A percentile compares a stretch with the other conserved stretches of the same genome.
Evolutionary conservation across 2,797 vertebrate species (phyloP).

Genomic region (Eptatretus atami): DNA sequence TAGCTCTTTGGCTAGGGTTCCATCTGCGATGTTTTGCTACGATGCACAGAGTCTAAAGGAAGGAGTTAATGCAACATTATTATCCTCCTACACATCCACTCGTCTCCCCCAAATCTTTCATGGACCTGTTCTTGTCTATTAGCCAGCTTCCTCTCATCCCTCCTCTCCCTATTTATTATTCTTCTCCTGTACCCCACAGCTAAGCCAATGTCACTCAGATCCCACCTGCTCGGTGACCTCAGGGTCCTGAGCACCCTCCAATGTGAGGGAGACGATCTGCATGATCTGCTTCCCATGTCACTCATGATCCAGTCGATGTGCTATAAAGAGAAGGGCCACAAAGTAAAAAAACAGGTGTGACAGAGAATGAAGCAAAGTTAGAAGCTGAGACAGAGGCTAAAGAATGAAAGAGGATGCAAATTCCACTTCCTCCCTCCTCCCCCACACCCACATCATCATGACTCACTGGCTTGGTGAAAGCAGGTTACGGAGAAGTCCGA

Average conservation of each 20-base stretch:
- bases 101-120: not conserved
- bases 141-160: not conserved
- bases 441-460: no score
- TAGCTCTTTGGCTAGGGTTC: slow-evolving; percentile 80
- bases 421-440: no score
- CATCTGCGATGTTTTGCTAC: slow-evolving; percentile 80
- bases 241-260: slow-evolving; percentile 73
- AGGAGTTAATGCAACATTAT: slow-evolving; percentile 11
- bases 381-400: no score
- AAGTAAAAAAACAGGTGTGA: no score
- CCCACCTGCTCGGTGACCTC: slow-evolving; percentile 94
- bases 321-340: slow-evolving; percentile 18
- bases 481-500: slow-evolving; percentile 70
- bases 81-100: no score
- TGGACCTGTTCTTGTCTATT: not conserved
- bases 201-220: not conserved
- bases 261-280: slow-evolving; percentile 86
- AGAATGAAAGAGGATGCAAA: no score
- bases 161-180: no score
- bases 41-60: slow-evolving; percentile 60
- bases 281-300: slow-evolving; percentile 94
- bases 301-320: slow-evolving; percentile 98
- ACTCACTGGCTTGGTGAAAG: slow-evolving; percentile 70
- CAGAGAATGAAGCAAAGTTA: no score
- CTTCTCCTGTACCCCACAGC: no score